These are phyloP conservation scores for Clarias magur DNA, from an alignment of 2,113 vertebrate genomes.

Conservation along the genomic window DNA sequence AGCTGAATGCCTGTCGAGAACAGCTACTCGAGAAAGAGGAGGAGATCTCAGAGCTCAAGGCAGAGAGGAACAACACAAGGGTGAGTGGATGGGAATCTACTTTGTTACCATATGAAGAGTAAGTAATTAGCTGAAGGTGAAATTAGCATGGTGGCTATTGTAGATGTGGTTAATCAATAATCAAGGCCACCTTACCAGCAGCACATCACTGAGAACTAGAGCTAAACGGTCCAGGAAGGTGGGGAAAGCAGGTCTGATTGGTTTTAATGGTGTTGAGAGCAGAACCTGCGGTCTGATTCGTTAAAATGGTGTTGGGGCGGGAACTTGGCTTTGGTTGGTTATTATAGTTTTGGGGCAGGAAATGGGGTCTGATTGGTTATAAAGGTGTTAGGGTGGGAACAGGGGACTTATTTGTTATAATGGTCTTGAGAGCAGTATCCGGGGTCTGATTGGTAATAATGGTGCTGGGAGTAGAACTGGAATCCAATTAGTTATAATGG, in stretches of 20 bases:
- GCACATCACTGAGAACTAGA: not conserved
- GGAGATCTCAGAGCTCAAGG: slow-evolving; percentile 97
- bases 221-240: not conserved
- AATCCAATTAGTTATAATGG: not conserved
- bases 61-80: slow-evolving; percentile 97
- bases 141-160: not conserved
- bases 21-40: slow-evolving; percentile 98
- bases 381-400: not conserved
- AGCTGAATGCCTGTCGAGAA: slow-evolving; percentile 94
- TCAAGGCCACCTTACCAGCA: not conserved
- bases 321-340: not conserved
- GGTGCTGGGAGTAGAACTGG: too few species aligned
- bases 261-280: not conserved
- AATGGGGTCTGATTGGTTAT: not conserved
- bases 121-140: not conserved
- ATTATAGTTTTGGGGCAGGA: too few species aligned
- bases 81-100: slow-evolving; percentile 68
- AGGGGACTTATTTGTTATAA: not conserved
- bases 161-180: not conserved
- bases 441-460: not conserved
- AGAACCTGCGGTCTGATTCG: not conserved
- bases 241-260: not conserved
- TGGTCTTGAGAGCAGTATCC: not conserved
- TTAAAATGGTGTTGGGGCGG: not conserved
- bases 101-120: not conserved